Percentiles rank a stretch among this genome's conserved stretches.
Conservation (phyloP, 1,140 invertebrate genomes). For the Orussus abietinus region DNA sequence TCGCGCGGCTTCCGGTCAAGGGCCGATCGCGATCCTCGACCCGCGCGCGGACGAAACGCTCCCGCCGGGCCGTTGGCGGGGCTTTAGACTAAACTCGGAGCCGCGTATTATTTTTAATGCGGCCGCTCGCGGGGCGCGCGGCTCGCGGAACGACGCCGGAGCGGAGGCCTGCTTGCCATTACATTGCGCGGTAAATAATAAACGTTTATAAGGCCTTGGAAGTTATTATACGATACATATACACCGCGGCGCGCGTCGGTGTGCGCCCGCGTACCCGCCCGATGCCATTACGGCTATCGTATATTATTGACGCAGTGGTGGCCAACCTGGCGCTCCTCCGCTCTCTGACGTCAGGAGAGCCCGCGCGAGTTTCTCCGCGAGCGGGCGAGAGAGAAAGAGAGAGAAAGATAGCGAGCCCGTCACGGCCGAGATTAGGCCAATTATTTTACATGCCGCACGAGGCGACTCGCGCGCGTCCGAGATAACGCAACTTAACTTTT, state of each 20-base stretch:
- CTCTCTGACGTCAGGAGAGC: conserved; percentile 6
- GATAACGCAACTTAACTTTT: conserved; percentile 39
- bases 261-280: conserved; percentile 42
- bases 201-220: conserved; percentile 55
- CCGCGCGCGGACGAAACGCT: too few relatives aligned
- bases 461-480: too few relatives aligned
- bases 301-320: conserved; percentile 54
- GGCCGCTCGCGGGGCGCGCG: conserved; percentile 23
- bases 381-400: conserved; percentile 1
- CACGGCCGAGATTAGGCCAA: conserved; percentile 32
- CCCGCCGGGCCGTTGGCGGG: too few relatives aligned
- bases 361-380: conserved; percentile 5
- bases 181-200: conserved; percentile 55
- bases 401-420: conserved; percentile 2
- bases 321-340: conserved; percentile 36
- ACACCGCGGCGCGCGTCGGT: conserved; percentile 16
- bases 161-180: conserved; percentile 45
- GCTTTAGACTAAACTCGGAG: conserved; percentile 34
- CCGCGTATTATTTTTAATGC: conserved; percentile 48
- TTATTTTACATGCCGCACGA: conserved; percentile 37
- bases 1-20: too few relatives aligned
- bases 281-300: conserved; percentile 53
- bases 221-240: conserved; percentile 56
- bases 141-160: too few relatives aligned
- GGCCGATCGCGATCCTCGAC: too few relatives aligned